A percentile compares a stretch with the other conserved stretches of the same genome.
Evolutionary conservation across 2,888 invertebrate genomes (phyloP).

Genomic region (Argyra leucocephala): DNA sequence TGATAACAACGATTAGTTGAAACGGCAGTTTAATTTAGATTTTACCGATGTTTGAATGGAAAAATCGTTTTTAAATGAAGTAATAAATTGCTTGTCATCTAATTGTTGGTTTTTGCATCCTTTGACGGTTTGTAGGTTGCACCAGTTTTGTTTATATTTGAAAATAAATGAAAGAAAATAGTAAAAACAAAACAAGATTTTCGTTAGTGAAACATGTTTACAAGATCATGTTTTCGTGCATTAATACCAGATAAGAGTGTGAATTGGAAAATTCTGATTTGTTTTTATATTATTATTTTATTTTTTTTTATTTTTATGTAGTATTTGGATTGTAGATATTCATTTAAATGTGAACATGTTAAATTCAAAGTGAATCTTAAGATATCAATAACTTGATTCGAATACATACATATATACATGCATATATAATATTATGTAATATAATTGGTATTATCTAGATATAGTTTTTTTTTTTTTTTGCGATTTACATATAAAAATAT

Average conservation of each 20-base stretch:
- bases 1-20: background rate
- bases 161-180: no score
- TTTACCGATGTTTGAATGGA: background rate
- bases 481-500: no score
- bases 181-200: no score
- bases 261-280: background rate
- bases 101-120: constrained; percentile 3
- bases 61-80: constrained; percentile 6
- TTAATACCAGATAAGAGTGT: background rate
- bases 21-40: constrained; percentile 6
- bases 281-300: no score
- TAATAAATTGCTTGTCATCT: constrained; percentile 6
- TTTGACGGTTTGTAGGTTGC: constrained; percentile 3
- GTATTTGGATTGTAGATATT: no score
- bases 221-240: constrained; percentile 1
- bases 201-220: no score
- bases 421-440: no score
- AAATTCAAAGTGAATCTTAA: background rate
- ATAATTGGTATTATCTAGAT: no score
- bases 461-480: no score
- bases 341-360: background rate
- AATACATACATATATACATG: no score
- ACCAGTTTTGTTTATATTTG: background rate
- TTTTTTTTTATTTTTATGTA: no score
- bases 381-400: no score